Percentiles rank a stretch among this genome's conserved stretches.
Conservation (phyloP, 2,113 vertebrate species). For the Nannospalax galili region DNA sequence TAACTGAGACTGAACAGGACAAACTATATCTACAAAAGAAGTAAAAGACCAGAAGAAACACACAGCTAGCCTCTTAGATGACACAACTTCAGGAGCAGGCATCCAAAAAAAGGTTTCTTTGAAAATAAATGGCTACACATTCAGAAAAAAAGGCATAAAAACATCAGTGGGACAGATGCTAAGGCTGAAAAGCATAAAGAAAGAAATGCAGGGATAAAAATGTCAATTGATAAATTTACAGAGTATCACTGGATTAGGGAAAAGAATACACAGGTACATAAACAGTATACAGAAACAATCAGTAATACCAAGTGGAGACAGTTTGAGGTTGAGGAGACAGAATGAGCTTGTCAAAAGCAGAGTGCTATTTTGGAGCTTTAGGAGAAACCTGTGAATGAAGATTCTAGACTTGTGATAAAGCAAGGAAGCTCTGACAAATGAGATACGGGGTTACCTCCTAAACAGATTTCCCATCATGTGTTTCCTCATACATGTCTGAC, state of each 20-base stretch:
- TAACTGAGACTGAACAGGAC: slow-evolving; percentile 1
- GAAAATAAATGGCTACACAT: slow-evolving; percentile 35
- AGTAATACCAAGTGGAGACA: slow-evolving; percentile 14
- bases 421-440: slow-evolving; percentile 35
- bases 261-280: not conserved
- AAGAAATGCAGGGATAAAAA: slow-evolving; percentile 6
- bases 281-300: not conserved
- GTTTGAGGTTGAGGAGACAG: slow-evolving; percentile 25
- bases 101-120: not conserved
- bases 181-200: not conserved
- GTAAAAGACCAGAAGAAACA: not conserved
- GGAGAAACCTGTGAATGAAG: slow-evolving; percentile 3
- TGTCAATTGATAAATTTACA: slow-evolving; percentile 14
- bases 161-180: not conserved
- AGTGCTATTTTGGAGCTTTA: not conserved
- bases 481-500: slow-evolving; percentile 1
- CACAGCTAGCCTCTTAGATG: not conserved
- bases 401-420: not conserved
- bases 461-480: not conserved
- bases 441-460: slow-evolving; percentile 35
- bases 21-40: slow-evolving; percentile 36
- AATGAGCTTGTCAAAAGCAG: slow-evolving; percentile 28
- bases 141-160: not conserved
- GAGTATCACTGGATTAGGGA: not conserved
- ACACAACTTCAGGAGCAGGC: slow-evolving; percentile 31